A percentile compares a stretch with the other conserved stretches of the same genome.
These are phyloP conservation scores for Gallinago nigripennis DNA, from an alignment of 2,797 vertebrate genomes.

Conservation along the genomic window DNA sequence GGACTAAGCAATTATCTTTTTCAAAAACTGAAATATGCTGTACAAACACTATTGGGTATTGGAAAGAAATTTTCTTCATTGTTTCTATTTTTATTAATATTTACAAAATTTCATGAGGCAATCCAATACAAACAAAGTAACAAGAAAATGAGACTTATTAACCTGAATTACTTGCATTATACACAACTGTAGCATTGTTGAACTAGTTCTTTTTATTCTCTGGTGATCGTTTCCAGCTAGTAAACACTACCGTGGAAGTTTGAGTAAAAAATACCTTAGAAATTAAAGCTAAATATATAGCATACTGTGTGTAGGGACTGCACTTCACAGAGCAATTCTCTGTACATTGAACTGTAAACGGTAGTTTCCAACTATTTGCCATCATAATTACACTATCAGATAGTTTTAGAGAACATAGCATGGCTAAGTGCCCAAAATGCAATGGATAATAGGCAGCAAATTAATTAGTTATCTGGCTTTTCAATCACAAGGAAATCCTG, in stretches of 20 bases:
- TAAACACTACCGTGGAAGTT: not conserved
- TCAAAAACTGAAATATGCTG: not conserved
- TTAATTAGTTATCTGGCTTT: constrained; percentile 12
- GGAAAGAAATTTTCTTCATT: not conserved
- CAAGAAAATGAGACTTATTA: not conserved
- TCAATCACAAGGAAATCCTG: not conserved
- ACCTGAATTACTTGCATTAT: not conserved
- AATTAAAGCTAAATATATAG: not conserved
- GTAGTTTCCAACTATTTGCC: not conserved
- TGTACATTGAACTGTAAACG: not conserved
- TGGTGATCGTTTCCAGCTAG: not conserved
- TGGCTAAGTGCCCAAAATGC: not conserved
- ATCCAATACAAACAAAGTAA: not conserved
- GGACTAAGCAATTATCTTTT: not conserved
- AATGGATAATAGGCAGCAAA: constrained; percentile 19
- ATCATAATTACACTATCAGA: not conserved
- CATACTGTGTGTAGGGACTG: not conserved
- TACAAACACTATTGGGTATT: not conserved
- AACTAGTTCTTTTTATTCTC: not conserved
- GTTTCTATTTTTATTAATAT: not conserved
- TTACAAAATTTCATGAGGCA: not conserved
- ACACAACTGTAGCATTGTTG: not conserved
- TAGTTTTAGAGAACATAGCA: not conserved
- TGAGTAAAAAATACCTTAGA: not conserved
- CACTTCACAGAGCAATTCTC: not conserved